Conservation (phyloP, 2,113 vertebrate species). For the Eubucco bourcierii region DNA sequence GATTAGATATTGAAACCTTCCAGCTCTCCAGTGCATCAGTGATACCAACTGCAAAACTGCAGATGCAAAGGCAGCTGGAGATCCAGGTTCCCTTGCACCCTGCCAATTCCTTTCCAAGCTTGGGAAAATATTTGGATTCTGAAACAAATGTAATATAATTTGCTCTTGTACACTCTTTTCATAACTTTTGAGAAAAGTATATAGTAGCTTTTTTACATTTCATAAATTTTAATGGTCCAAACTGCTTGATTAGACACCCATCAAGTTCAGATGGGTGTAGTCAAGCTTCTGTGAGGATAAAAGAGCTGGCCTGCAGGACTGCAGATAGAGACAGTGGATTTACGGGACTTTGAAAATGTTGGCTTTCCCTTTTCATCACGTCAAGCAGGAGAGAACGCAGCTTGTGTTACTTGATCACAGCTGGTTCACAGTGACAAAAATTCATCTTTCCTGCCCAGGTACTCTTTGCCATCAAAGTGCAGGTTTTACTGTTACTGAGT, state of each 20-base stretch:
- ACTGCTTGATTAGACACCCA: background rate
- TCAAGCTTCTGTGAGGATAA: background rate
- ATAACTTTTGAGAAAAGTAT: background rate
- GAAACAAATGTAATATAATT: background rate
- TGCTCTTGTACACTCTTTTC: background rate
- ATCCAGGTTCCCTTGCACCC: background rate
- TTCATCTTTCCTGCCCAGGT: conserved; percentile 28
- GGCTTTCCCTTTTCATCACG: background rate
- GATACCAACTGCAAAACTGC: background rate
- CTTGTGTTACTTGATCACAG: background rate
- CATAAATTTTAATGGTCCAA: background rate
- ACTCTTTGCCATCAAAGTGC: conserved; percentile 7
- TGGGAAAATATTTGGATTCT: background rate
- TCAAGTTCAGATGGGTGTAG: background rate
- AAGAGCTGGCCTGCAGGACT: background rate
- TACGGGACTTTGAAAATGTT: background rate
- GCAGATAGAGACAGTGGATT: background rate
- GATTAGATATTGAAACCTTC: background rate
- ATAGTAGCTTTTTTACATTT: background rate
- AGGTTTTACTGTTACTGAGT: background rate
- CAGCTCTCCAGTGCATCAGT: background rate
- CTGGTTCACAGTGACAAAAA: background rate
- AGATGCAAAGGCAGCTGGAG: background rate
- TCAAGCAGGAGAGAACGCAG: background rate
- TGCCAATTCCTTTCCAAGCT: background rate